A percentile compares a stretch with the other conserved stretches of the same genome.
phyloP scores from a whole-genome alignment of 1,140 invertebrate species.

The Bombus confusus region DNA sequence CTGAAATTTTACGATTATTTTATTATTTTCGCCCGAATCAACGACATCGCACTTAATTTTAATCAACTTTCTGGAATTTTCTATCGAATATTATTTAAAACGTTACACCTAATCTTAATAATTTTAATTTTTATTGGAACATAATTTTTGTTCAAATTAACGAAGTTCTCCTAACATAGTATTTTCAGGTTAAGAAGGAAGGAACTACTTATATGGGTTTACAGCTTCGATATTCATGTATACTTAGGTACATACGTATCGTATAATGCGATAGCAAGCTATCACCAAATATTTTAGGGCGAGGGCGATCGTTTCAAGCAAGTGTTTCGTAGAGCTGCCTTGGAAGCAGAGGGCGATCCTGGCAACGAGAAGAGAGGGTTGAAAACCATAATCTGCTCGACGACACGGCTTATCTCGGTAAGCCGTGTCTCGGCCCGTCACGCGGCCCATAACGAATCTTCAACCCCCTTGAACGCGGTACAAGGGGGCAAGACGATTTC shows the following conservation, averaged over 20 bases:
- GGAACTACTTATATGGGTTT: background rate
- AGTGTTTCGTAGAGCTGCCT: background rate
- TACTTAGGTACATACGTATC: background rate
- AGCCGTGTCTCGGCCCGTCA: constrained; percentile 71
- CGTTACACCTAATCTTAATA: background rate
- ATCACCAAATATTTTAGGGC: background rate
- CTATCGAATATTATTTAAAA: background rate
- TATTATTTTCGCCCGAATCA: background rate
- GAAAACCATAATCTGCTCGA: constrained; percentile 78
- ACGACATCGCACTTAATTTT: background rate
- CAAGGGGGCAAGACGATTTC: constrained; percentile 29
- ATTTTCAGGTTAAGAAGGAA: background rate
- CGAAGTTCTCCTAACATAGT: background rate
- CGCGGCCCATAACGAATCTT: constrained; percentile 73
- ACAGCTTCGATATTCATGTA: constrained; percentile 9
- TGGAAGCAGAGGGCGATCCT: constrained; percentile 19
- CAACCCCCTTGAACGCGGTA: constrained; percentile 50
- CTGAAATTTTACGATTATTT: background rate
- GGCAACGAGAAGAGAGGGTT: constrained; percentile 56
- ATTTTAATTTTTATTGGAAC: background rate
- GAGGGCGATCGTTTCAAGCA: constrained; percentile 4
- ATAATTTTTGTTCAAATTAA: too few relatives aligned
- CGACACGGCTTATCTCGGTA: constrained; percentile 80
- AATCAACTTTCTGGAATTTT: background rate
- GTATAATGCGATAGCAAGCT: background rate